These are phyloP conservation scores for Hypotaenidia philippensis DNA, from an alignment of 2,797 vertebrate genomes.

Conservation along the genomic window DNA sequence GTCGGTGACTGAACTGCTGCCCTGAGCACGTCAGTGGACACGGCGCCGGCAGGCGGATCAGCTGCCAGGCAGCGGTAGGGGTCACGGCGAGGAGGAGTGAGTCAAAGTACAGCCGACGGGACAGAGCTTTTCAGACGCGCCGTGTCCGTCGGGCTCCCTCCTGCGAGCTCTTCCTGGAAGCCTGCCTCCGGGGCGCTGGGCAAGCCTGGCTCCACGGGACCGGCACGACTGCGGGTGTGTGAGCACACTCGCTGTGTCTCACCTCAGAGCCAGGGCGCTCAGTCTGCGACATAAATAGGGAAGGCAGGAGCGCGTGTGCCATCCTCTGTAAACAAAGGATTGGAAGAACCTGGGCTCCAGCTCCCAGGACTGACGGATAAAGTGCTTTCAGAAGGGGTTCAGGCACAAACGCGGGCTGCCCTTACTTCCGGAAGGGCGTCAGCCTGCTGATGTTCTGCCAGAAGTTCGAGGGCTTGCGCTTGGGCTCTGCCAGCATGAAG, in stretches of 20 bases:
- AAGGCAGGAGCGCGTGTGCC: constrained; percentile 32
- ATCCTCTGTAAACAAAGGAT: constrained; percentile 55
- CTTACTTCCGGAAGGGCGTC: constrained; percentile 93
- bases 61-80: background rate
- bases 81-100: background rate
- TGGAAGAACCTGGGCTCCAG: constrained; percentile 45
- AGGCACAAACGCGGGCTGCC: constrained; percentile 71
- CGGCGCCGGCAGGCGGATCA: rapidly evolving
- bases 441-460: constrained; percentile 97
- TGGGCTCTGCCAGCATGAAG: constrained; percentile 94
- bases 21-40: background rate
- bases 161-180: background rate
- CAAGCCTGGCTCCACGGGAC: background rate
- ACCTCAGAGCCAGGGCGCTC: background rate
- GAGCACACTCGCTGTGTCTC: background rate
- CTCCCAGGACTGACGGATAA: constrained; percentile 80
- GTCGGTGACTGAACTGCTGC: background rate
- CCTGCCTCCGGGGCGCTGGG: background rate
- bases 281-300: constrained; percentile 53
- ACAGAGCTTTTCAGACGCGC: background rate
- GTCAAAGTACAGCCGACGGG: background rate
- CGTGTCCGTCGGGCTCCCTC: background rate
- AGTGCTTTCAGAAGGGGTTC: constrained; percentile 84
- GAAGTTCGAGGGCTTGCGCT: constrained; percentile 95
- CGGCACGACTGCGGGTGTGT: background rate